Evolutionary conservation across 2,113 vertebrate species (phyloP), one percentile per base, ranked within the genome.

Genomic region (Pterocles burchelli): DNA sequence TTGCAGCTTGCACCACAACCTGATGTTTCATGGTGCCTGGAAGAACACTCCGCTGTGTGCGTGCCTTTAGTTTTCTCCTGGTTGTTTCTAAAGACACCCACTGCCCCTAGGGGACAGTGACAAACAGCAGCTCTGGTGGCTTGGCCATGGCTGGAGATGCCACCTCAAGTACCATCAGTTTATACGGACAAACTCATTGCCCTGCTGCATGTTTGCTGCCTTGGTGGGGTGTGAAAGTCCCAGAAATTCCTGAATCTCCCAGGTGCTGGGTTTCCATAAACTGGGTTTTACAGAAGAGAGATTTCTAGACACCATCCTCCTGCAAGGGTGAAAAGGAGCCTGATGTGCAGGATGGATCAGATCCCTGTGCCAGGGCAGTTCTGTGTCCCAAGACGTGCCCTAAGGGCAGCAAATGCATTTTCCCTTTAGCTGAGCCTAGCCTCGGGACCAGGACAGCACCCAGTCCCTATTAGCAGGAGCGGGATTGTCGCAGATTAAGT

Each of bases 161-260:
- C 84, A 48, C 70, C 68, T 73, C 31, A 29, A 52, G 62, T 22
- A 11, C 26, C 67, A 31, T 15, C 51, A 51, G 24, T 41, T 67
- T 46, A 9, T 5, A 11, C 8, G 1, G 18, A 9, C 14, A 62
- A 43, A 24, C 4, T 24, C 19, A 17, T 22, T 13, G 34, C 26
- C 15, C 36, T 5, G 0, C 21, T 52, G 19, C 3, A 15, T 7
- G 3, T 31, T 88, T 38, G 25, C 57, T 61, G 62, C 77, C 17
- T 49, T 46, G 46, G 18, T 25, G n/a, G 26, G 72, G 1, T 17
- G 2, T 0, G 0, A 31, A 73, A 34, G 4, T 29, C 58, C 41
- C 79, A 29, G 17, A 8, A 49, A 67, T 11, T n/a, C 48, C 73
- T 17, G 22, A 31, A 36, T 41, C 28, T 72, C 33, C 7, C 2